Conservation (phyloP, 2,797 vertebrate genomes). For the Microcaecilia unicolor region DNA sequence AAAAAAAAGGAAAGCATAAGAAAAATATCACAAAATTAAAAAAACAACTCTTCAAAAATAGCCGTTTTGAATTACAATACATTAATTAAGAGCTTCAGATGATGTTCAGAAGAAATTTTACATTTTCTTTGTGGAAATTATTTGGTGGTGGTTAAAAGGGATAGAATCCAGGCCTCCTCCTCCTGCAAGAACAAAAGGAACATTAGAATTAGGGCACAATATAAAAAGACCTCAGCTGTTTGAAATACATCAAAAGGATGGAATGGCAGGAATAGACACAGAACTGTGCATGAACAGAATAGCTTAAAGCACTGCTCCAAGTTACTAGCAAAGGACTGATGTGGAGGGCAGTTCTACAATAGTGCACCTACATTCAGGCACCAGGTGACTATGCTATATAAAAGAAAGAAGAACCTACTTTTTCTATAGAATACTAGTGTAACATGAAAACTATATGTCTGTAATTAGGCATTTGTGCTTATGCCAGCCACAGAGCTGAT, state of each 20-base stretch:
- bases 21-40: slow-evolving; percentile 53
- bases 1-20: slow-evolving; percentile 64
- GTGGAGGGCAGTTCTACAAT: too few relatives aligned
- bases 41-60: too few relatives aligned
- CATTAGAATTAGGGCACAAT: slow-evolving; percentile 6
- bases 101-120: slow-evolving; percentile 31
- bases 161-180: slow-evolving; percentile 78
- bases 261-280: not conserved
- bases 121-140: slow-evolving; percentile 24
- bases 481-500: too few relatives aligned
- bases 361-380: too few relatives aligned
- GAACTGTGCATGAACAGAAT: not conserved
- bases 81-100: slow-evolving; percentile 24
- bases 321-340: not conserved
- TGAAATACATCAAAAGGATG: slow-evolving; percentile 3
- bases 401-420: too few relatives aligned
- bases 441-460: too few relatives aligned
- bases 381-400: too few relatives aligned
- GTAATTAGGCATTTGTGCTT: too few relatives aligned
- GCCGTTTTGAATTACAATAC: slow-evolving; percentile 43
- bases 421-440: too few relatives aligned
- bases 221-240: slow-evolving; percentile 13
- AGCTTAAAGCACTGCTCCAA: not conserved
- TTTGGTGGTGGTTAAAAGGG: slow-evolving; percentile 60
- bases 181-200: slow-evolving; percentile 57